A percentile compares a stretch with the other conserved stretches of the same genome.
phyloP scores from a whole-genome alignment of 2,888 invertebrate species.

The Tholera decimalis region DNA sequence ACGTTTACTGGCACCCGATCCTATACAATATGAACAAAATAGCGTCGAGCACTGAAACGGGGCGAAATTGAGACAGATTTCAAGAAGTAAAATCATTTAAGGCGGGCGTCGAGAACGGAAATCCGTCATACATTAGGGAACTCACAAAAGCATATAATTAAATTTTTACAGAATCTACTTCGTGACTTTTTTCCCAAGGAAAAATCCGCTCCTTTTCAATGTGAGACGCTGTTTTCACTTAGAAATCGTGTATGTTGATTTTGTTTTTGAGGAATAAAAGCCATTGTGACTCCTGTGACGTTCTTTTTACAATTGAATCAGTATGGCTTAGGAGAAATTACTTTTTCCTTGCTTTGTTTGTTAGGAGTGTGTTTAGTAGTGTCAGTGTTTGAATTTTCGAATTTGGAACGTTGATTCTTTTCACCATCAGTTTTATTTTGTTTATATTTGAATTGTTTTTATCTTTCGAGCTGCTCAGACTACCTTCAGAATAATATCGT shows the following conservation, averaged over 20 bases:
- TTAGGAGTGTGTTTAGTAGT: slow-evolving; percentile 22
- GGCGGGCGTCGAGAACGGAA: too few species aligned
- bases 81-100: slow-evolving; percentile 81
- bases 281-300: slow-evolving; percentile 28
- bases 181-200: slow-evolving; percentile 51
- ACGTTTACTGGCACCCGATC: too few species aligned
- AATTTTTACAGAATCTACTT: slow-evolving; percentile 67
- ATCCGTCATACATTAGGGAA: slow-evolving; percentile 74
- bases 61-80: slow-evolving; percentile 82
- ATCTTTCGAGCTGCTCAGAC: neutral
- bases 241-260: slow-evolving; percentile 57
- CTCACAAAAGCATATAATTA: slow-evolving; percentile 73
- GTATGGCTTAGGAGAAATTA: slow-evolving; percentile 45
- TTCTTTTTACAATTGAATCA: slow-evolving; percentile 49
- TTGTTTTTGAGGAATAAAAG: slow-evolving; percentile 43
- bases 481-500: neutral
- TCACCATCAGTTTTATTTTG: neutral
- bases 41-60: slow-evolving; percentile 75
- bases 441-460: slow-evolving; percentile 8
- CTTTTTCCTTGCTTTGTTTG: too few species aligned
- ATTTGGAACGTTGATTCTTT: neutral
- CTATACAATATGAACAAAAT: too few species aligned
- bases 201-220: slow-evolving; percentile 52
- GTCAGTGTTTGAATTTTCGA: slow-evolving; percentile 9
- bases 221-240: slow-evolving; percentile 59